Conservation (phyloP, 2,888 invertebrate genomes). For the Lacanobia wlatinum region DNA sequence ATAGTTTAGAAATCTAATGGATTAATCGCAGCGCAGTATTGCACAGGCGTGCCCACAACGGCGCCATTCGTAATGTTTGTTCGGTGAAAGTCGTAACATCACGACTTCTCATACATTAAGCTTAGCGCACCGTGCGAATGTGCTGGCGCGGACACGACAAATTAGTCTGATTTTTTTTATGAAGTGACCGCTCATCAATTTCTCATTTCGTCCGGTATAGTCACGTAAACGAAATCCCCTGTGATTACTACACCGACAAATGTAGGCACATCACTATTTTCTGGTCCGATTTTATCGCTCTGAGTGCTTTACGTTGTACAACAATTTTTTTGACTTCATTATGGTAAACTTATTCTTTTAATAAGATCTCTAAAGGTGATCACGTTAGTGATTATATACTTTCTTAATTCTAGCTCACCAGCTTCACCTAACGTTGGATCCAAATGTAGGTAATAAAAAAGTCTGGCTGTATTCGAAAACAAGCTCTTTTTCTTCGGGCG, state of each 20-base stretch:
- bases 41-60: slow-evolving; percentile 66
- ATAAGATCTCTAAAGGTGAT: slow-evolving; percentile 15
- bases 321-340: not conserved
- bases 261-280: slow-evolving; percentile 62
- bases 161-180: slow-evolving; percentile 78
- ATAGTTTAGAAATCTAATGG: slow-evolving; percentile 64
- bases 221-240: slow-evolving; percentile 66
- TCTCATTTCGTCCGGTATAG: slow-evolving; percentile 80
- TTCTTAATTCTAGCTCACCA: slow-evolving; percentile 10
- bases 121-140: slow-evolving; percentile 86
- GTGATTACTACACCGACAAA: slow-evolving; percentile 66
- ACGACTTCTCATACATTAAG: slow-evolving; percentile 89
- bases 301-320: slow-evolving; percentile 30
- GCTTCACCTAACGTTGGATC: slow-evolving; percentile 29
- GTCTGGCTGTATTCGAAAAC: slow-evolving; percentile 66
- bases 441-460: slow-evolving; percentile 52
- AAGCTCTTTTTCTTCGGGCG: slow-evolving; percentile 65
- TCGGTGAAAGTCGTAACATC: slow-evolving; percentile 87
- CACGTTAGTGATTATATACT: not conserved
- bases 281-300: slow-evolving; percentile 35
- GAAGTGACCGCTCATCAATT: slow-evolving; percentile 83
- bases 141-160: slow-evolving; percentile 72
- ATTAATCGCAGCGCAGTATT: slow-evolving; percentile 67
- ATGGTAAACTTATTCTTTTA: not conserved
- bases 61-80: slow-evolving; percentile 84